phyloP scores from a whole-genome alignment of 1,140 invertebrate species.

The Littorina saxatilis region DNA sequence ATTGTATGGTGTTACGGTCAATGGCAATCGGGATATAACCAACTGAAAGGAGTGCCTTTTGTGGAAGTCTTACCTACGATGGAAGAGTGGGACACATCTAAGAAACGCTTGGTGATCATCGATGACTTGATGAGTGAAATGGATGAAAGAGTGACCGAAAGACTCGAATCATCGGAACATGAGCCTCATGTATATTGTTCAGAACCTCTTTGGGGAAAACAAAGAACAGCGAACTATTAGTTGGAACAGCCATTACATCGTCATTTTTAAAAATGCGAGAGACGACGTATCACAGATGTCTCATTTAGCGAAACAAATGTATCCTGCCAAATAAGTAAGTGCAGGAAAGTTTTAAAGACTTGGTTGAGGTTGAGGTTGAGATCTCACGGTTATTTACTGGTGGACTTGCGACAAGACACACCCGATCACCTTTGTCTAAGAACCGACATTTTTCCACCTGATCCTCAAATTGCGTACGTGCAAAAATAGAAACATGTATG shows the following conservation, averaged over 20 bases:
- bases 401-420: not conserved
- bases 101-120: not conserved
- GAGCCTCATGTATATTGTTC: not conserved
- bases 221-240: not conserved
- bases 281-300: not conserved
- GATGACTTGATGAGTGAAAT: not conserved
- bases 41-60: not conserved
- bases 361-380: too few species aligned
- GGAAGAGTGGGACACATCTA: not conserved
- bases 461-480: not conserved
- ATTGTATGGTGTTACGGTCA: not conserved
- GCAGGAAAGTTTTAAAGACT: not conserved
- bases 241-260: not conserved
- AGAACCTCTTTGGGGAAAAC: not conserved
- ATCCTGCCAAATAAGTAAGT: not conserved
- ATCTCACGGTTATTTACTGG: not conserved
- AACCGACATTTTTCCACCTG: not conserved
- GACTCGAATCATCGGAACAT: not conserved
- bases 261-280: not conserved
- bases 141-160: not conserved
- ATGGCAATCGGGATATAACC: not conserved
- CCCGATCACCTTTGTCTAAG: too few species aligned
- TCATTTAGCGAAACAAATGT: not conserved
- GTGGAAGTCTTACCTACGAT: not conserved
- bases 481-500: slow-evolving; percentile 1